These are phyloP conservation scores for Luperina nickerlii DNA, from an alignment of 2,888 invertebrate species.

Conservation along the genomic window DNA sequence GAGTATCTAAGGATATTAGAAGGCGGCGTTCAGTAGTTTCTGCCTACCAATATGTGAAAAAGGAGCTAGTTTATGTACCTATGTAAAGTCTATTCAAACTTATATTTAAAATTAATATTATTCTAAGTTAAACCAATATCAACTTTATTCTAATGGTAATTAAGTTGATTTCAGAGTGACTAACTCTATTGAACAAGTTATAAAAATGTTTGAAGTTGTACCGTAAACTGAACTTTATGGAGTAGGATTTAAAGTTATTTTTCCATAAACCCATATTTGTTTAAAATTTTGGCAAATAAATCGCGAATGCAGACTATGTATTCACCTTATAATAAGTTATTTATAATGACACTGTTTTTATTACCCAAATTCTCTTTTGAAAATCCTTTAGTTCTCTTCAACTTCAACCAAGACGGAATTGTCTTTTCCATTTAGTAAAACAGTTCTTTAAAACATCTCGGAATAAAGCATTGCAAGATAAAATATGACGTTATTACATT, in stretches of 20 bases:
- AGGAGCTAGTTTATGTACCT: background rate
- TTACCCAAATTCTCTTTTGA: background rate
- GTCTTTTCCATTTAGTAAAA: constrained; percentile 12
- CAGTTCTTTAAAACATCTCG: constrained; percentile 29
- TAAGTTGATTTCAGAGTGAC: too few species aligned
- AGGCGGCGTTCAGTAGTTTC: background rate
- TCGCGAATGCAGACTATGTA: background rate
- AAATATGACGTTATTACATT: constrained; percentile 58
- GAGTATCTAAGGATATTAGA: background rate
- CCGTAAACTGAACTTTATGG: too few species aligned
- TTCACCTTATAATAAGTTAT: background rate
- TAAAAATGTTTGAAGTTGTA: too few species aligned
- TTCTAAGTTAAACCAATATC: too few species aligned
- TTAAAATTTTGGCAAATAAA: too few species aligned
- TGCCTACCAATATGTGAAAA: background rate
- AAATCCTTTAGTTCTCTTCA: background rate
- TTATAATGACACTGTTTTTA: background rate
- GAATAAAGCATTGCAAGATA: constrained; percentile 35
- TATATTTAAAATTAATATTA: too few species aligned
- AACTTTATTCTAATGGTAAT: too few species aligned
- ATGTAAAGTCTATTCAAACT: background rate
- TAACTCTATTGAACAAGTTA: too few species aligned
- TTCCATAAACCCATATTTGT: too few species aligned
- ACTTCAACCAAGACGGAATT: background rate
- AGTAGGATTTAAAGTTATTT: too few species aligned